A percentile compares a stretch with the other conserved stretches of the same genome.
phyloP scores from a whole-genome alignment of 2,888 invertebrate species.

The Conomelus anceps region DNA sequence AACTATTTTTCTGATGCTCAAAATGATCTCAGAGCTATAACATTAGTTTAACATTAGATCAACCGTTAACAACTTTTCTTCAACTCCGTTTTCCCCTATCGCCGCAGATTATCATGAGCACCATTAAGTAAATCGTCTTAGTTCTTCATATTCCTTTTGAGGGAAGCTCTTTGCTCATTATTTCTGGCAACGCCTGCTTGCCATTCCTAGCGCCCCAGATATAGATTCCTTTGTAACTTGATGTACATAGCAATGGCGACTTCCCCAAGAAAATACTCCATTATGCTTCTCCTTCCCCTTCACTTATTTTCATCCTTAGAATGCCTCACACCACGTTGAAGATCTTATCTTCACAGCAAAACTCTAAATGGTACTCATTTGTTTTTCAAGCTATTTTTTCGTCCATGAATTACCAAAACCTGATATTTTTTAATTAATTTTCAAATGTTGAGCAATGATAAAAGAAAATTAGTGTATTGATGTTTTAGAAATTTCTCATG shows the following conservation, averaged over 20 bases:
- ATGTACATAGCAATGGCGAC: neutral
- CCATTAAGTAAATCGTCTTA: neutral
- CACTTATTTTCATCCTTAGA: neutral
- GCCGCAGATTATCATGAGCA: neutral
- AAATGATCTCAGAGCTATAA: too few relatives aligned
- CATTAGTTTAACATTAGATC: too few relatives aligned
- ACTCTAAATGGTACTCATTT: neutral
- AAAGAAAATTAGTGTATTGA: too few relatives aligned
- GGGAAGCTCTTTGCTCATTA: neutral
- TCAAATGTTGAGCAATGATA: too few relatives aligned
- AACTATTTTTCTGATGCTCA: too few relatives aligned
- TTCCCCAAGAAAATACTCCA: neutral
- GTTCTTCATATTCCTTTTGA: slow-evolving; percentile 2
- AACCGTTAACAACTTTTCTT: neutral
- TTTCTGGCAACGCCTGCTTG: neutral
- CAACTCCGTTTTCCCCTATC: neutral
- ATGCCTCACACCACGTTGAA: neutral
- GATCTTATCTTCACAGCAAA: neutral
- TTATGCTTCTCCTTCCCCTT: neutral
- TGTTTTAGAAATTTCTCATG: too few relatives aligned
- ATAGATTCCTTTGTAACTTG: neutral
- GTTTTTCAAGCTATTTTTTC: too few relatives aligned
- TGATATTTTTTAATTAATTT: too few relatives aligned
- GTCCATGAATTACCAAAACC: too few relatives aligned
- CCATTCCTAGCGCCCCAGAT: neutral